Base-by-base conservation (phyloP, 2,888 invertebrate species). In the Euphydryas editha region DNA sequence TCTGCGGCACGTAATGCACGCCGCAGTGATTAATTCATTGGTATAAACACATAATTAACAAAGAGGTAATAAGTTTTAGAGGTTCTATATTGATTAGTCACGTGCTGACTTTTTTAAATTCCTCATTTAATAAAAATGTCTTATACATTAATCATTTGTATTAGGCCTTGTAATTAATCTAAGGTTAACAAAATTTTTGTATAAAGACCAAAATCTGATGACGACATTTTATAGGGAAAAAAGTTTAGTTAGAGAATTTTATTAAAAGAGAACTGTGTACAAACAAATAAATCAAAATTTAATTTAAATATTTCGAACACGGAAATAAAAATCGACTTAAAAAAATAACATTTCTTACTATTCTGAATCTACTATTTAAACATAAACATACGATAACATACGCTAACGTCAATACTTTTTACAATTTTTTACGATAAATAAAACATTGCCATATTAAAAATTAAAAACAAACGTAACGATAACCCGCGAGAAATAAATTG, bases 401-500 rank as follows among this genome's bases (percentile, higher is more conserved):
- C 13, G 24, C 24, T 15, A n/a, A 51, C 51, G 51, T 51, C 30
- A 30, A 13, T n/a, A 24, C 7, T 21, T 24, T 51, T 51, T 51
- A 51, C n/a, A 24, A 51, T 51, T 51, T 51, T 13, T 13, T 8
- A 51, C 8, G 17, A 30, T 17, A 24, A 0, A 51, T n/a, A 47
- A 47, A 13, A 21, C 20, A 20, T 1, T 21, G 47, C 0, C 20
- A 18, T 21, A 20, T 18, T 11, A 51, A 51, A 51, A 51, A 30
- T 24, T 51, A 15, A 36, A 46, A 11, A 59, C 30, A 59, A 59
- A 49, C 59, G 20, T 11, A 20, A 10, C n/a, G 59, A 59, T 59
- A 59, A 47, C 59, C 36, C 18, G 37, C 44, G 59, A 36, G 8
- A 24, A 51, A n/a, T 47, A 10, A 30, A 51, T 51, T 51, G 51